phyloP scores from a whole-genome alignment of 64 coral and sea anemone genomes.

The Actinia tenebrosa region DNA sequence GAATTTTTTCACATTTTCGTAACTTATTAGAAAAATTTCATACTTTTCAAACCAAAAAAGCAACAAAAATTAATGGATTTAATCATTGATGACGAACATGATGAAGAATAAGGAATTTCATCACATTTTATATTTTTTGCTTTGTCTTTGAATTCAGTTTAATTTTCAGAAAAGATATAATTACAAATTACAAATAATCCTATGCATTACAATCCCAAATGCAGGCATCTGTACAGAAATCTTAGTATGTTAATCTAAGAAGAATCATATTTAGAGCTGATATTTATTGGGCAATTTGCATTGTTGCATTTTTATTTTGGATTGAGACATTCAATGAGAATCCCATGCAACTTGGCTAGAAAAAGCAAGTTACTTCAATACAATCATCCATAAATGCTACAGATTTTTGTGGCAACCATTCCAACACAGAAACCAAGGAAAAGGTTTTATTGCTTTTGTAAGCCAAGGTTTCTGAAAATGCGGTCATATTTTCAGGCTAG shows the following conservation, averaged over 20 bases:
- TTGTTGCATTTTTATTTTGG: neutral
- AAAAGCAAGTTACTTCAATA: neutral
- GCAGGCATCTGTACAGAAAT: neutral
- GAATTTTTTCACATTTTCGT: neutral
- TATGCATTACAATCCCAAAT: neutral
- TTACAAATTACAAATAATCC: neutral
- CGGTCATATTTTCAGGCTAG: no score
- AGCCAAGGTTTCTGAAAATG: no score
- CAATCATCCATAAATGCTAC: no score
- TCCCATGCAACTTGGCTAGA: neutral
- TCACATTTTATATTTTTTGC: neutral
- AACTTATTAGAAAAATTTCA: neutral
- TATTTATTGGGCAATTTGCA: constrained; percentile 6
- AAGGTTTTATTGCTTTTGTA: no score
- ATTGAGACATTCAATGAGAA: neutral
- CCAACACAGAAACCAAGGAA: no score
- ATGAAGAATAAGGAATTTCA: neutral
- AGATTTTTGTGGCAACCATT: no score
- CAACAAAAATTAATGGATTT: no score
- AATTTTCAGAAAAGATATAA: neutral
- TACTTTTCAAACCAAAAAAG: neutral
- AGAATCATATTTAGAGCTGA: neutral
- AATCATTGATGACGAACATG: neutral
- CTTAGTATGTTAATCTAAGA: neutral
- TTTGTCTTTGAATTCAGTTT: neutral